Evolutionary conservation across 2,888 invertebrate species (phyloP).

Genomic region (Catocala sponsa): DNA sequence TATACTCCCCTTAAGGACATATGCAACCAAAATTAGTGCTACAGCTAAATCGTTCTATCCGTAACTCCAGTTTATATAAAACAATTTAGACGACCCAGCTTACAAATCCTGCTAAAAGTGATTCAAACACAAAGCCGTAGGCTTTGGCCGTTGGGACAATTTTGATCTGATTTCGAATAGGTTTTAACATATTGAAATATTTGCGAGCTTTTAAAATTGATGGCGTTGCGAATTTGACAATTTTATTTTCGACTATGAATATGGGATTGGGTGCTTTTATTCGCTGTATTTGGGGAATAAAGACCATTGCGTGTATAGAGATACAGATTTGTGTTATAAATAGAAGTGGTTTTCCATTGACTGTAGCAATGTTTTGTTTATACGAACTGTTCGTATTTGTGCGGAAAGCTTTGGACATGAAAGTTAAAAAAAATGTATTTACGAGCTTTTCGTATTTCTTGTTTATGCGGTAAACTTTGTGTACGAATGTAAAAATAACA

Average conservation of each 20-base stretch:
- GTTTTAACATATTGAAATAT: conserved; percentile 21
- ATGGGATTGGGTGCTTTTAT: conserved; percentile 9
- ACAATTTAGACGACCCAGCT: conserved; percentile 10
- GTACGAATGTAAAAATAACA: no score
- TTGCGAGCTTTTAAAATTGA: conserved; percentile 18
- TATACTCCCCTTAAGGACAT: no score
- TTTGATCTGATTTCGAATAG: conserved; percentile 18
- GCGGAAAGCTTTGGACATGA: no score
- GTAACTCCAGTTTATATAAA: not conserved
- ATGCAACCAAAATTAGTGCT: no score
- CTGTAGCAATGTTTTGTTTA: no score
- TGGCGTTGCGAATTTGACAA: conserved; percentile 18
- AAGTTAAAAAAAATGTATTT: no score
- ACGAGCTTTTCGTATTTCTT: no score
- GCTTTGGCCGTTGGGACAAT: conserved; percentile 8
- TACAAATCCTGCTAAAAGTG: conserved; percentile 7
- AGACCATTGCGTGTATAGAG: not conserved
- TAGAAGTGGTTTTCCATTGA: not conserved
- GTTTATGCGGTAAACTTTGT: no score
- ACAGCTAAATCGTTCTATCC: not conserved
- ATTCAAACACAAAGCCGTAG: conserved; percentile 11
- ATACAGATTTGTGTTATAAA: not conserved
- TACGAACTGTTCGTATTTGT: no score
- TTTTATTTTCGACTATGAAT: conserved; percentile 17
- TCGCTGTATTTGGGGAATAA: conserved; percentile 4